Evolutionary conservation across 1,140 invertebrate species (phyloP), one percentile per base, ranked within the genome.

Genomic region (Drosophila ficusphila): DNA sequence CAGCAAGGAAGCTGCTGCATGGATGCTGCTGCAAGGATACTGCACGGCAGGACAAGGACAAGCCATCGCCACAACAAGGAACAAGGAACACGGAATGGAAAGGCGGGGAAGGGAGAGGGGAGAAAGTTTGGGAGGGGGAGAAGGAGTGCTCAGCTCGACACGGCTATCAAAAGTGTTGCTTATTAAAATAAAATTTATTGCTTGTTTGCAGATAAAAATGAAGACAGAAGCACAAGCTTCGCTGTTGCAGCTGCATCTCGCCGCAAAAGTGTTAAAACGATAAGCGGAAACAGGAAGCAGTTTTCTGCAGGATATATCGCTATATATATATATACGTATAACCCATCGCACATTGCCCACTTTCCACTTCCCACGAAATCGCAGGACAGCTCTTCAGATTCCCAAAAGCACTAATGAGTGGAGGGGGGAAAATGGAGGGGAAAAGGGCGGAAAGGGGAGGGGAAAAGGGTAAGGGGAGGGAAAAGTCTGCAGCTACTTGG

Each of bases 101-200:
- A 12, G 9, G 2, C 39, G 29, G 18, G 41, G 29, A 4, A 27
- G 36, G 27, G 8, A n/a, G 36, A 19, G n/a, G 27, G 14, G 8
- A 42, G n/a, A n/a, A n/a, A n/a, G n/a, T n/a, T n/a, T n/a, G 8
- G 12, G 4, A n/a, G 51, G 49, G 31, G 41, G 38, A 62, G 39
- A 25, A 46, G 48, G 48, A 19, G 29, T 25, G 23, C 7, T 12
- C 42, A 39, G 31, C 46, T 39, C 53, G 27, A 25, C 42, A 29
- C 47, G 52, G 76, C 72, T 86, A 86, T 86, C 81, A 85, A 81
- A 85, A 85, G 76, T 85, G 81, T 86, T 86, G 81, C 72, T 79
- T 86, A 85, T 85, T 86, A 86, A 85, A 85, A 85, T 85, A 69
- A 86, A 85, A 85, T 85, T 86, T 85, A 86, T 86, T 86, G 76